Percentiles rank a stretch among this genome's conserved stretches.
These are phyloP conservation scores for Limanda limanda DNA, from an alignment of 2,113 vertebrate species.

Conservation along the genomic window DNA sequence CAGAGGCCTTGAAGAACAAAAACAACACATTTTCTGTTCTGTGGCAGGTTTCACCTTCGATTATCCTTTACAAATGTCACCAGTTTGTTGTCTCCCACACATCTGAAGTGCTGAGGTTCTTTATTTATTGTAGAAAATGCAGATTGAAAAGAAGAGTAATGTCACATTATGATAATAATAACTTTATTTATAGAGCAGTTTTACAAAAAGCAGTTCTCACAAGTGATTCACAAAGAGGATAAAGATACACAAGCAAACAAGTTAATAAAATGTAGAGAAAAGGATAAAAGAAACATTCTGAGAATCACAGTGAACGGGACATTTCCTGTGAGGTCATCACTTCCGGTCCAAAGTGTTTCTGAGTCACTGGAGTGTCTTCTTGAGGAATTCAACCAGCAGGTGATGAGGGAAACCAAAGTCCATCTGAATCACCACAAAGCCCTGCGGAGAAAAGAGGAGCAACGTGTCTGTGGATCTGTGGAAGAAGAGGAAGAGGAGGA, in stretches of 20 bases:
- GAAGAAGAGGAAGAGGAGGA: background rate
- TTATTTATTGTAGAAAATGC: no score
- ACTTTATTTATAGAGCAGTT: no score
- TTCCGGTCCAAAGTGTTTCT: background rate
- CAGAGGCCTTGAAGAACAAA: no score
- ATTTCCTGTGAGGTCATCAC: background rate
- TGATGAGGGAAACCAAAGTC: slow-evolving; percentile 89
- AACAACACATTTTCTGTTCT: no score
- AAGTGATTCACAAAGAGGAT: background rate
- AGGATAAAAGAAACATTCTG: background rate
- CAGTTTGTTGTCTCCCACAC: no score
- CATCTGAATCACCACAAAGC: slow-evolving; percentile 84
- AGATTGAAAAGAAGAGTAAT: no score
- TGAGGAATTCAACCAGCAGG: slow-evolving; percentile 86
- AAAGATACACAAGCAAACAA: background rate
- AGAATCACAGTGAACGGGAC: no score
- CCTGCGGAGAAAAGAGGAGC: slow-evolving; percentile 66
- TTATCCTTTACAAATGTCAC: no score
- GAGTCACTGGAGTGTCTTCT: slow-evolving; percentile 73
- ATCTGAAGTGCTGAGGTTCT: no score
- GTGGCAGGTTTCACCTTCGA: no score
- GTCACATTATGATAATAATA: no score
- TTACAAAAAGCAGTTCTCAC: no score
- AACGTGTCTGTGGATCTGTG: background rate
- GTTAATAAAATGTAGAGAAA: background rate